Evolutionary conservation across 1,140 invertebrate species (phyloP), one percentile per base, ranked within the genome.

Genomic region (Drosophila seguyi): DNA sequence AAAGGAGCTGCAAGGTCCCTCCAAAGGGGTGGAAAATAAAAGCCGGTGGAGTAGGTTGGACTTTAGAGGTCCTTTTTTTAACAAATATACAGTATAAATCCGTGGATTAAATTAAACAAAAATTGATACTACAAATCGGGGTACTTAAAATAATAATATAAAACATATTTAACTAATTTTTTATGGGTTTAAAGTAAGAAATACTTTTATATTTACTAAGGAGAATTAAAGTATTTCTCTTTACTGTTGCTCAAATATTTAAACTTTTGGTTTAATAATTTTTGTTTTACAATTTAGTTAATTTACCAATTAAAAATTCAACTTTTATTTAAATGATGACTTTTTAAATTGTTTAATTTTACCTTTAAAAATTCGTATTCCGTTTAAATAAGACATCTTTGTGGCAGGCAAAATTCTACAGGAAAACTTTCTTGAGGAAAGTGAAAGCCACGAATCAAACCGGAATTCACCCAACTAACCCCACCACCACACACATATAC

Each of bases 341-440:
- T 0, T n/a, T 14, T 50, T 18, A 4, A 8, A 16, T 34, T 5
- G 1, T 22, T 36, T 22, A 16, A 20, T 4, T 36, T 36, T 4
- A 8, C 6, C 3, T 34, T 1, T 8, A 1, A 14, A 20, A 36
- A 52, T 31, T 4, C 1, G 6, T 42, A 34, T 11, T n/a, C 42
- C 39, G 42, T n/a, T 14, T 13, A 1, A 31, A 27, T 38, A 31
- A 38, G 25, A 55, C 41, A 39, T 68, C 31, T 55, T 38, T 69
- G 67, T 57, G 63, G 63, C 41, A 39, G 45, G 63, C 34, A 47
- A 69, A 56, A 69, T 71, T 68, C 50, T 58, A 29, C 25, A 20
- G 44, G n/a, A 58, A 72, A 72, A 72, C 42, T 71, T 72, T 71
- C 66, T 72, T 57, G 11, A 29, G 52, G 66, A 72, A 72, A 72